Conservation (phyloP, 2,797 vertebrate genomes). For the Cheirogaleus major region DNA sequence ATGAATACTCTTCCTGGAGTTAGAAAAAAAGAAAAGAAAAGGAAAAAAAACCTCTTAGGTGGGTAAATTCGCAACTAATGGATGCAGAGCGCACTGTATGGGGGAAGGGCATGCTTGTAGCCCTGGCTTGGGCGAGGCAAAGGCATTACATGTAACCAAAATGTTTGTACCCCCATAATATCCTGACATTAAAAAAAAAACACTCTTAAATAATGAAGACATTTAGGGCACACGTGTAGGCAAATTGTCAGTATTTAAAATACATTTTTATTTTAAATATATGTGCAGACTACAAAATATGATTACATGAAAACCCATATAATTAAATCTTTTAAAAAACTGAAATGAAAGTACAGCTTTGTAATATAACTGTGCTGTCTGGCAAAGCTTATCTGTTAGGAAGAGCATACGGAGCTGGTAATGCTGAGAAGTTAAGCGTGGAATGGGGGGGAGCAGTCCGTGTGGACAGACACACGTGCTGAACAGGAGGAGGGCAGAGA, state of each 20-base stretch:
- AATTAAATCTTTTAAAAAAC: background rate
- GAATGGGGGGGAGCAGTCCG: background rate
- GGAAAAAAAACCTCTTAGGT: too few relatives aligned
- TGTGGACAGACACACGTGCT: background rate
- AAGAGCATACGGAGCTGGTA: background rate
- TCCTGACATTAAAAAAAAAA: background rate
- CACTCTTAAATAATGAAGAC: background rate
- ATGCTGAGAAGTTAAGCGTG: background rate
- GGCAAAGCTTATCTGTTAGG: background rate
- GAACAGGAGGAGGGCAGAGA: background rate
- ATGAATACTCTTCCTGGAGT: background rate
- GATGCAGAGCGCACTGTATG: too few relatives aligned
- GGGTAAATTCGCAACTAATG: too few relatives aligned
- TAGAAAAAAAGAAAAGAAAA: background rate
- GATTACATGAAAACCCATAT: background rate
- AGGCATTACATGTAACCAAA: too few relatives aligned
- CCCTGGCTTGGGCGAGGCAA: too few relatives aligned
- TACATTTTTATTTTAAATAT: background rate
- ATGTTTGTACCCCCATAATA: too few relatives aligned
- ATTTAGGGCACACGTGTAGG: background rate
- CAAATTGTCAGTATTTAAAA: background rate
- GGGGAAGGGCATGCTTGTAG: too few relatives aligned
- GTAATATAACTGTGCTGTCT: background rate
- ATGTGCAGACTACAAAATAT: background rate
- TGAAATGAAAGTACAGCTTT: background rate